Base-by-base conservation (phyloP, 30 jellyfish, hydroid and myxozoan species). In the Clytia hemisphaerica region DNA sequence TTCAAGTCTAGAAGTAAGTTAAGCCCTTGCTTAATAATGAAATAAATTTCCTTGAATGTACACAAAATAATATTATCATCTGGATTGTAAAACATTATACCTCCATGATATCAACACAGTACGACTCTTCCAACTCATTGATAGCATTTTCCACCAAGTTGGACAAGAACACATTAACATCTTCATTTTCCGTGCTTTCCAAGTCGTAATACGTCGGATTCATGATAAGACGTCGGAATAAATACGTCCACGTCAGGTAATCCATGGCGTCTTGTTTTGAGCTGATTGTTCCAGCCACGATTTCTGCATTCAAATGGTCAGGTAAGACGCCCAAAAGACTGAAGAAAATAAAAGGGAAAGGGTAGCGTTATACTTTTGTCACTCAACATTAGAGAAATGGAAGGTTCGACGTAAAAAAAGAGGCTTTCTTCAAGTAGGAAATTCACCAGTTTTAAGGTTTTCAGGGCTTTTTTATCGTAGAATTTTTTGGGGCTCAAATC, bases 241-340 rank as follows among this genome's bases (percentile, higher is more conserved):
- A 73, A 65, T 92, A 92, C 4, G 99, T 83, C 95, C 95, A 79
- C 15, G 95, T 92, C 38, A 92, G 37, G 58, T 92, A 92, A 42
- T 83, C 95, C 81, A 84, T 68, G 15, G 96, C 99, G 71, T 92
- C 99, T 67, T 84, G 95, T 53, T 75, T 92, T 12, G 96, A 78
- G 6, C 91, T 71, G 53, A 92, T 71, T 10, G 96, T 83, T n/a
- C 99, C 95, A 9, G 99, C 94, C 9, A 85, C 99, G 26, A 92
- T 74, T 64, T 92, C 99, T n/a, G 99, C 99, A 70, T 92, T 92
- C 80, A 92, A 36, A 65, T 92, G 99, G 55, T 92, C 99, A 2
- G 99, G 80, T 7, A 92, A 77, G 2, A 89, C 98, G 2, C 82
- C 93, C 1, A 89, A 64, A 81, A 89, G 67, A 40, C 98, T 89